Conservation (phyloP, 2,888 invertebrate genomes). For the Chaetogeoica ovagalla region DNA sequence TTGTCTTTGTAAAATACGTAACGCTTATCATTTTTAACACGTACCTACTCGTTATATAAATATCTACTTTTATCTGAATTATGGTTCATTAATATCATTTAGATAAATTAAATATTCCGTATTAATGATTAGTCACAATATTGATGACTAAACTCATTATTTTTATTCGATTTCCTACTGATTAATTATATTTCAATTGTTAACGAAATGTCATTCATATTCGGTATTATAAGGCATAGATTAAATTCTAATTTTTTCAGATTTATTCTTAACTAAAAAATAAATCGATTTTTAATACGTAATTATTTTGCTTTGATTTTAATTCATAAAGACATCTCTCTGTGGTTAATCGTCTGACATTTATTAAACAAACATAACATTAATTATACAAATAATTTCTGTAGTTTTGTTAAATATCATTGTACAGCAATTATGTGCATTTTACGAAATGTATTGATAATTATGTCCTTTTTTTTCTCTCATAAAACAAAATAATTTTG, state of each 20-base stretch:
- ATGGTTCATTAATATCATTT: background rate
- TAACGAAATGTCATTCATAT: background rate
- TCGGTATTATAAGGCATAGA: background rate
- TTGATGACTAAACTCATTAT: background rate
- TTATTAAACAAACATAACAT: background rate
- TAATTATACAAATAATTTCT: background rate
- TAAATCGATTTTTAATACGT: background rate
- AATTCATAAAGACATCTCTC: background rate
- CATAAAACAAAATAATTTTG: constrained; percentile 18
- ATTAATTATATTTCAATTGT: background rate
- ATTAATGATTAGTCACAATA: background rate
- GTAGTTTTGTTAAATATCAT: background rate
- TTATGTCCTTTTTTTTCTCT: constrained; percentile 23
- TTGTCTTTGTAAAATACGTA: too few species aligned
- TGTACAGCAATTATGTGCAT: constrained; percentile 54
- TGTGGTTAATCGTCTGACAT: background rate
- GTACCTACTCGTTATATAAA: too few species aligned
- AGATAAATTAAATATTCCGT: background rate
- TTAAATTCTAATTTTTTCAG: background rate
- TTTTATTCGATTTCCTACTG: background rate
- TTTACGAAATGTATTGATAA: constrained; percentile 55
- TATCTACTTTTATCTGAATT: background rate
- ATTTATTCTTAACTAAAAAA: background rate
- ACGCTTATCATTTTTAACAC: too few species aligned
- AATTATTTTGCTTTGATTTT: background rate